These are phyloP conservation scores for Ptilodon capucinus DNA, from an alignment of 2,888 invertebrate genomes.

Conservation along the genomic window DNA sequence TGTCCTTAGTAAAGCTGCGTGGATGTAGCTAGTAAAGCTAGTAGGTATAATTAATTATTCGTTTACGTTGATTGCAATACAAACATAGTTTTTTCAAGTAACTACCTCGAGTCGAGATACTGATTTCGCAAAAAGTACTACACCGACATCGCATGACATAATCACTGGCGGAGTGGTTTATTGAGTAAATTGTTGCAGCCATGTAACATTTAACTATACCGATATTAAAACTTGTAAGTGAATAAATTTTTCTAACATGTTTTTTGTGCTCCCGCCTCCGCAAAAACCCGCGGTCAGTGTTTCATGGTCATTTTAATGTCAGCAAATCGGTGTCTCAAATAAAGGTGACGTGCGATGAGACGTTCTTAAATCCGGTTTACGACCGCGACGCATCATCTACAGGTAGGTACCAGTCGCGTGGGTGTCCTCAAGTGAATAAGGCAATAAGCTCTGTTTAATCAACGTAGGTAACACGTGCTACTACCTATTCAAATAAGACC, in stretches of 20 bases:
- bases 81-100: neutral
- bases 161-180: constrained; percentile 28
- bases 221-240: constrained; percentile 30
- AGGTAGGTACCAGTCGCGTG: constrained; percentile 49
- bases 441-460: constrained; percentile 80
- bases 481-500: constrained; percentile 80
- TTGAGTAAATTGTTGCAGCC: constrained; percentile 43
- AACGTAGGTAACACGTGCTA: constrained; percentile 74
- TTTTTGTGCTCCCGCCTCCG: constrained; percentile 16
- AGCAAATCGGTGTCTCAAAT: constrained; percentile 41
- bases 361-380: constrained; percentile 53
- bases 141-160: constrained; percentile 46
- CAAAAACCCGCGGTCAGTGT: constrained; percentile 44
- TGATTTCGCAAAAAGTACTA: constrained; percentile 44
- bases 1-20: too few species aligned
- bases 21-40: too few species aligned
- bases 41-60: too few species aligned
- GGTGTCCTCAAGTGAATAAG: constrained; percentile 69
- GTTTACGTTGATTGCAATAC: too few species aligned
- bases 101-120: constrained; percentile 24
- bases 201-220: constrained; percentile 25
- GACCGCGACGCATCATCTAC: constrained; percentile 40
- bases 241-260: constrained; percentile 16
- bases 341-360: constrained; percentile 39
- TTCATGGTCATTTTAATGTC: constrained; percentile 63